Percentiles rank a stretch among this genome's conserved stretches.
Evolutionary conservation across 2,888 invertebrate genomes (phyloP).

Genomic region (Heterodera filipjevi): DNA sequence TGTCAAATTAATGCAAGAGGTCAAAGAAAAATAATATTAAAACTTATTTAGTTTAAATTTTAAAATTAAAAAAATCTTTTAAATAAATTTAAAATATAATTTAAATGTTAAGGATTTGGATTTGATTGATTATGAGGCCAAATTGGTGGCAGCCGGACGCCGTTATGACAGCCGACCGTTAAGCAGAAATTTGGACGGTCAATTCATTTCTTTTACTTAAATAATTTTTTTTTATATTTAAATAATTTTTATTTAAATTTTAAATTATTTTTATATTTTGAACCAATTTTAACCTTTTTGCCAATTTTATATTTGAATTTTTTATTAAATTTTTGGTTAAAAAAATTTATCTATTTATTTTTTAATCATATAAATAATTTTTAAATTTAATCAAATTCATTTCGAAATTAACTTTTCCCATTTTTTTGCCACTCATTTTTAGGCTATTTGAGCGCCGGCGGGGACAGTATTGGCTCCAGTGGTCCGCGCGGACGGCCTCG

Average conservation of each 20-base stretch:
- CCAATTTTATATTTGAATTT: too few relatives aligned
- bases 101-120: constrained; percentile 23
- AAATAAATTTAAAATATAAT: not conserved
- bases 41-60: not conserved
- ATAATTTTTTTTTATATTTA: too few relatives aligned
- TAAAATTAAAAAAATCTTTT: not conserved
- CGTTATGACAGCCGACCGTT: constrained; percentile 16
- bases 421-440: too few relatives aligned
- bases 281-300: too few relatives aligned
- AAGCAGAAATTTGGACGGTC: constrained; percentile 5
- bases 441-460: constrained; percentile 14
- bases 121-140: constrained; percentile 35
- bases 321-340: too few relatives aligned
- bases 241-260: too few relatives aligned
- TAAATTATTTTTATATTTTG: too few relatives aligned
- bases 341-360: too few relatives aligned
- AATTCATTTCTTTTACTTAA: not conserved
- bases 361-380: too few relatives aligned
- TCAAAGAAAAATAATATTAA: not conserved
- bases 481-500: not conserved
- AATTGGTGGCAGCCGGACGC: constrained; percentile 40
- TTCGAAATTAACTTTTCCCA: too few relatives aligned
- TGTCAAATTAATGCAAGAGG: not conserved
- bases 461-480: not conserved
- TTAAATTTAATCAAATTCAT: too few relatives aligned